Evolutionary conservation across 2,113 vertebrate genomes (phyloP).

Genomic region (Anser brachyrhynchus): DNA sequence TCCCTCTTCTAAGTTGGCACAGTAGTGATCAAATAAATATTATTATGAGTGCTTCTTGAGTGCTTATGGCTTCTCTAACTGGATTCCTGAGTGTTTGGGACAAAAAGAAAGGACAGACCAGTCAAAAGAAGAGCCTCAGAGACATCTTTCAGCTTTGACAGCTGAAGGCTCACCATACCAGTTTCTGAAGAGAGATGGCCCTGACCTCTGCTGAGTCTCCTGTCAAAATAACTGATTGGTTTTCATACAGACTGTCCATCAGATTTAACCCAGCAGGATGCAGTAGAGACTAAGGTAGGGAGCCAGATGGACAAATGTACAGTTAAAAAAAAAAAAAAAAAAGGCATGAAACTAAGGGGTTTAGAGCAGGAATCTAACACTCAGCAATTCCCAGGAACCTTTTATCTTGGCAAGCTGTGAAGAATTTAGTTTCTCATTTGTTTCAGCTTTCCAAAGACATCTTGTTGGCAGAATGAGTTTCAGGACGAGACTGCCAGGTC

Average conservation of each 20-base stretch:
- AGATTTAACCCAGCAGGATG: constrained; percentile 70
- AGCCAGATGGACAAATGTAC: constrained; percentile 70
- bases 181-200: constrained; percentile 35
- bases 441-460: constrained; percentile 67
- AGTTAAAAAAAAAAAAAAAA: constrained; percentile 25
- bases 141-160: background rate
- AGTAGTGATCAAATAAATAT: background rate
- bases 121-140: constrained; percentile 3
- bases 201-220: constrained; percentile 24
- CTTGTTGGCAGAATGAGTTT: constrained; percentile 57
- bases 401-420: constrained; percentile 72
- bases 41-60: background rate
- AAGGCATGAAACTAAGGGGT: constrained; percentile 70
- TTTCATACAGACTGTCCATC: constrained; percentile 59
- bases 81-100: background rate
- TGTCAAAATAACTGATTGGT: constrained; percentile 54
- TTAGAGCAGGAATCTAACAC: constrained; percentile 70
- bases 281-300: constrained; percentile 33
- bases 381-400: constrained; percentile 58
- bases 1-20: background rate
- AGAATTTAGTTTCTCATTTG: constrained; percentile 68
- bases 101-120: background rate
- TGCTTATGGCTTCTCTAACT: background rate
- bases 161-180: background rate
- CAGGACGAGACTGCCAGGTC: constrained; percentile 49